Percentiles rank a stretch among this genome's conserved stretches.
Evolutionary conservation across 23 tunicate genomes (phyloP).

Genomic region (Styela plicata): DNA sequence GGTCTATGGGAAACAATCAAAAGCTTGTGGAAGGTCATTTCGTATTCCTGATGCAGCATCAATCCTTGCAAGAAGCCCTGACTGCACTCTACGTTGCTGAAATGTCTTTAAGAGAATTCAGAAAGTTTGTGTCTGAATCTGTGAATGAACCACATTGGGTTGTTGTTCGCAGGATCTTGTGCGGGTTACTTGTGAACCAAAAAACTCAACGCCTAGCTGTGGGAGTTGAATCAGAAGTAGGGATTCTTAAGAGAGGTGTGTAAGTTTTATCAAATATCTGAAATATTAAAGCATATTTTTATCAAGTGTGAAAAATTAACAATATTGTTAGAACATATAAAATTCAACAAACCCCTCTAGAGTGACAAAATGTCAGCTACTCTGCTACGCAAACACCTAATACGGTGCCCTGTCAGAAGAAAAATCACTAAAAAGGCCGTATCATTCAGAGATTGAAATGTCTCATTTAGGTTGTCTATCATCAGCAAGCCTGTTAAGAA

Average conservation of each 20-base stretch:
- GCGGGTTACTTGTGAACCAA: neutral
- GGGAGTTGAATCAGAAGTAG: neutral
- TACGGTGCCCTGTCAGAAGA: too few species aligned
- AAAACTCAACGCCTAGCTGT: neutral
- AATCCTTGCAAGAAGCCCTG: slow-evolving; percentile 2
- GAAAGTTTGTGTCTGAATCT: neutral
- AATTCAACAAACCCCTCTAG: too few species aligned
- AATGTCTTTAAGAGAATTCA: neutral
- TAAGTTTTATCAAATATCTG: neutral
- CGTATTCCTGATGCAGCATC: neutral
- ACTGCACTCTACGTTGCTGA: slow-evolving; percentile 6
- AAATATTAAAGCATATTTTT: neutral
- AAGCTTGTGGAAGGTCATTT: neutral
- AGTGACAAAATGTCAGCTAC: too few species aligned
- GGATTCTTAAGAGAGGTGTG: neutral
- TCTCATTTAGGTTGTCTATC: too few species aligned
- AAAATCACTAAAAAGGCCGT: too few species aligned
- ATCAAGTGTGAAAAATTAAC: too few species aligned
- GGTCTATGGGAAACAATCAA: neutral
- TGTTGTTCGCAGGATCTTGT: neutral
- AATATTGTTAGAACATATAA: too few species aligned
- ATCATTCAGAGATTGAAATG: too few species aligned
- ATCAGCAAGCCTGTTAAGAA: too few species aligned
- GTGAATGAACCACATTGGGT: neutral
- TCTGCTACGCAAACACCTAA: too few species aligned